A percentile compares a stretch with the other conserved stretches of the same genome.
Conservation (phyloP, 2,888 invertebrate genomes). For the Craniophora ligustri region DNA sequence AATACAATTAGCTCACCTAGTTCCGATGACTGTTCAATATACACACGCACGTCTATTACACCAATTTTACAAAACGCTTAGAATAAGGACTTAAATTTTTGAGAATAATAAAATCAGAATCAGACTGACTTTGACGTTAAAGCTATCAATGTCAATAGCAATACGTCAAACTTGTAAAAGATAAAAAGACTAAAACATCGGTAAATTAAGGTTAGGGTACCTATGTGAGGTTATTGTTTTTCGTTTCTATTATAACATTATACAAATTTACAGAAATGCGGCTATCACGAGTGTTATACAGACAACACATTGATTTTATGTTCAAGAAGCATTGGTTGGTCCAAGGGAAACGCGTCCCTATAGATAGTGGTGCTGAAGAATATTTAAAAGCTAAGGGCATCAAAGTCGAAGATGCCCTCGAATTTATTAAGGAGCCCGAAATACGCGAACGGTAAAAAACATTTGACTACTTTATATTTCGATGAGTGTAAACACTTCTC, state of each 20-base stretch:
- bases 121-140: no score
- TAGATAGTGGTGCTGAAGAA: slow-evolving; percentile 87
- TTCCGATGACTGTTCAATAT: no score
- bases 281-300: slow-evolving; percentile 88
- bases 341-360: slow-evolving; percentile 89
- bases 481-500: no score
- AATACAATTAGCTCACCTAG: no score
- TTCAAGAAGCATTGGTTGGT: slow-evolving; percentile 92
- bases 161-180: no score
- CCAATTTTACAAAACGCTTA: no score
- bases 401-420: slow-evolving; percentile 89
- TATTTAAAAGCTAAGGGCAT: slow-evolving; percentile 88
- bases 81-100: no score
- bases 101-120: no score
- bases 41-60: no score
- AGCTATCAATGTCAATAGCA: no score
- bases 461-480: no score
- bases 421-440: slow-evolving; percentile 83
- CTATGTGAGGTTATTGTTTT: slow-evolving; percentile 17
- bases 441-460: slow-evolving; percentile 71
- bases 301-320: slow-evolving; percentile 92
- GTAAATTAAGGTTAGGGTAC: slow-evolving; percentile 25
- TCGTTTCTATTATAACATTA: slow-evolving; percentile 4
- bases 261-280: slow-evolving; percentile 86
- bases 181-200: no score